Evolutionary conservation across 2,113 vertebrate genomes (phyloP), one percentile per base, ranked within the genome.

Genomic region (Myotis brandtii): DNA sequence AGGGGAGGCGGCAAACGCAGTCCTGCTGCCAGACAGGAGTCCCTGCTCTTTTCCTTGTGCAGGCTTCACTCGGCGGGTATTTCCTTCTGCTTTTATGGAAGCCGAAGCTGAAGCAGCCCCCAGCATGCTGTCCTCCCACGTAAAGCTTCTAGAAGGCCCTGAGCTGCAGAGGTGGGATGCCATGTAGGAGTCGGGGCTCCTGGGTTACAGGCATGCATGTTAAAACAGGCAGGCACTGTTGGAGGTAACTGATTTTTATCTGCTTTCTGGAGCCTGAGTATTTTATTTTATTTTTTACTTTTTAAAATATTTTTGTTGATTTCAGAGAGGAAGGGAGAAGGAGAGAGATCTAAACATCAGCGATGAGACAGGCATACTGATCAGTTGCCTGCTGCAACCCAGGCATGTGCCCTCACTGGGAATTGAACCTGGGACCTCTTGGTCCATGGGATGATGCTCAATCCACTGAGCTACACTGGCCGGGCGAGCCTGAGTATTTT

Each of bases 171-270:
- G n/a, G 30, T 30, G 25, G 82, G 83, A 79, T 50, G 43, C 73
- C 69, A 11, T 20, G 11, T 18, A 17, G 37, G 52, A 67, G 67
- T 50, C 23, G 37, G 6, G 56, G 27, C 40, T 10, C 67, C 32
- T 8, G 20, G 72, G 46, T 79, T 50, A 56, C 80, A 32, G 52
- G 37, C 82, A 4, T 30, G 4, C 17, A 1, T 27, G 62, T 72
- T 86, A 50, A 76, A 46, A 79, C 37, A 17, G 2, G 37, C 13
- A 3, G 5, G 1, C 73, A 4, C 54, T 48, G 66, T 98, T 97
- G 93, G 90, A 99, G 99, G 99, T 99, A 91, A 99, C 99, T 3
- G 99, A 10, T 97, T 99, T 97, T 98, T 99, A 96, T 99, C 99
- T 81, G 98, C 99, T 82, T 98, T 98, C 92, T 98, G 99, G 96